Evolutionary conservation across 1,140 invertebrate species (phyloP).

Genomic region (Leptopilina clavipes): DNA sequence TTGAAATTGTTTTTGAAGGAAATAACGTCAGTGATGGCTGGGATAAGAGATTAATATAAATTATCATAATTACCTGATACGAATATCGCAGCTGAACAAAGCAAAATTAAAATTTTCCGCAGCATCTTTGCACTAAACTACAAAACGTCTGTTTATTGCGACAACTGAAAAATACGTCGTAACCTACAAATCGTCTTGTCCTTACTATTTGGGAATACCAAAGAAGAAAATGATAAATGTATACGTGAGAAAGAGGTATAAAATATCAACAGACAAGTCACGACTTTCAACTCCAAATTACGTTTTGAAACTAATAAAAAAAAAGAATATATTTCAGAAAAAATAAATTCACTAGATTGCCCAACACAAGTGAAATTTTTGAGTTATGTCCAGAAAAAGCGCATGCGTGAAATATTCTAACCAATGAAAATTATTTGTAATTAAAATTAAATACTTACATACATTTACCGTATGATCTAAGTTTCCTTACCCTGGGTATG

Average conservation of each 20-base stretch:
- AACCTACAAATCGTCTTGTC: not conserved
- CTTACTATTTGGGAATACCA: not conserved
- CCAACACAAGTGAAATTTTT: not conserved
- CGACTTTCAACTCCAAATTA: not conserved
- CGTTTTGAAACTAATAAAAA: slow-evolving; percentile 16
- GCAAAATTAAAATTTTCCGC: not conserved
- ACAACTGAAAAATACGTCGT: slow-evolving; percentile 7
- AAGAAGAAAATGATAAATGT: not conserved
- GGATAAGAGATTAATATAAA: not conserved
- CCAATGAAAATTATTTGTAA: too few species aligned
- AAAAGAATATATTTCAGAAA: not conserved
- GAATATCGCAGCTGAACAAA: not conserved
- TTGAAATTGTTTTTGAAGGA: not conserved
- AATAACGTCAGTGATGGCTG: not conserved
- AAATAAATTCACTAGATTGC: not conserved
- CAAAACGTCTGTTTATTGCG: not conserved
- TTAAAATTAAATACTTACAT: too few species aligned
- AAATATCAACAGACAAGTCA: not conserved
- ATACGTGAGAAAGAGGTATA: not conserved
- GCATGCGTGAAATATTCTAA: not conserved
- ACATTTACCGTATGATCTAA: too few species aligned
- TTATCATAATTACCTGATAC: slow-evolving; percentile 1
- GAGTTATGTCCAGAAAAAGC: not conserved
- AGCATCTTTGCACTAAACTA: slow-evolving; percentile 19
- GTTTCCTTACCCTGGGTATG: too few species aligned